Evolutionary conservation across 2,888 invertebrate species (phyloP).

Genomic region (Acleris holmiana): DNA sequence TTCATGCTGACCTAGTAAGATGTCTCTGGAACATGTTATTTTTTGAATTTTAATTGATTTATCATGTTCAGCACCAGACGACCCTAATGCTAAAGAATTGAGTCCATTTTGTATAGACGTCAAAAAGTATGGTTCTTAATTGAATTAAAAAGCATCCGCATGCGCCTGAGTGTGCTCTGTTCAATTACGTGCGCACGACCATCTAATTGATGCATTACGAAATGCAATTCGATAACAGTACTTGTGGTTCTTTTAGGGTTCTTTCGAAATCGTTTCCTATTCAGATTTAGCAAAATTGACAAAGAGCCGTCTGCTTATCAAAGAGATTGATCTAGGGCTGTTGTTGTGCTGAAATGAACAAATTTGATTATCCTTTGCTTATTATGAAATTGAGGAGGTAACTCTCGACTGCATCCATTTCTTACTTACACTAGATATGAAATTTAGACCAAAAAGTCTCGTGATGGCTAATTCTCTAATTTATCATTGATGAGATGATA

Average conservation of each 20-base stretch:
- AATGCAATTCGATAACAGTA: slow-evolving; percentile 18
- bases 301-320: neutral
- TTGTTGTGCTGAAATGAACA: no score
- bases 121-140: neutral
- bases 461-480: no score
- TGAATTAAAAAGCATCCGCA: slow-evolving; percentile 24
- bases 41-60: slow-evolving; percentile 17
- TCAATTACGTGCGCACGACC: slow-evolving; percentile 30
- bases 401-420: no score
- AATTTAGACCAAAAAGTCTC: no score
- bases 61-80: no score
- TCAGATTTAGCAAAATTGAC: neutral
- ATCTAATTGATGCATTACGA: slow-evolving; percentile 26
- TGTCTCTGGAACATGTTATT: slow-evolving; percentile 21
- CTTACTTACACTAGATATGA: no score
- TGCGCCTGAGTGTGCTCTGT: slow-evolving; percentile 14
- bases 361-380: no score
- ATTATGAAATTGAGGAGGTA: no score
- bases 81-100: no score
- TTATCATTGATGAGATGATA: no score
- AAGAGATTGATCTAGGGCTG: neutral
- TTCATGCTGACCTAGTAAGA: slow-evolving; percentile 26
- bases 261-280: slow-evolving; percentile 9
- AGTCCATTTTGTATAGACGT: no score
- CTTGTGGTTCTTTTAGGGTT: neutral